These are phyloP conservation scores for Caranx ignobilis DNA, from an alignment of 2,113 vertebrate species.

Conservation along the genomic window DNA sequence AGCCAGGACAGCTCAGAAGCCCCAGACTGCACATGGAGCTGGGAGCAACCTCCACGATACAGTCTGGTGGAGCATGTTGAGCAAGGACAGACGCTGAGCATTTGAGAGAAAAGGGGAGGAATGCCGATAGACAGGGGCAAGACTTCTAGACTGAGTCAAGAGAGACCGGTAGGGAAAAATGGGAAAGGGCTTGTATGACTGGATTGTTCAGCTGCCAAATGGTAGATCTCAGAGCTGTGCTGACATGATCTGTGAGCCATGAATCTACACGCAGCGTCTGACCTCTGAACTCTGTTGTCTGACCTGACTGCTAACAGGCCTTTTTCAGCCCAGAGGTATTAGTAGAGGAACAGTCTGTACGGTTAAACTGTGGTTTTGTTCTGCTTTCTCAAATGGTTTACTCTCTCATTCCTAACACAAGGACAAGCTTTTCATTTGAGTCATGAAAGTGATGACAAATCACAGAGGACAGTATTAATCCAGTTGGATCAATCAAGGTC, in stretches of 20 bases:
- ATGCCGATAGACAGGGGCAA: not conserved
- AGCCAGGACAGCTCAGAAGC: slow-evolving; percentile 64
- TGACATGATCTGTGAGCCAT: slow-evolving; percentile 9
- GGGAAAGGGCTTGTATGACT: not conserved
- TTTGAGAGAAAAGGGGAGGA: not conserved
- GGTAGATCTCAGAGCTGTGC: not conserved
- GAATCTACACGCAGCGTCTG: not conserved
- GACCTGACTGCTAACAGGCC: not conserved
- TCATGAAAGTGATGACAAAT: not conserved
- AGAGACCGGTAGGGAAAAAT: slow-evolving; percentile 3
- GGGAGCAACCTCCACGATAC: slow-evolving; percentile 86
- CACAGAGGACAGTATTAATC: not conserved
- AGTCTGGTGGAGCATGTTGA: slow-evolving; percentile 44
- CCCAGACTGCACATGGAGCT: slow-evolving; percentile 68
- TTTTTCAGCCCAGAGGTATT: not conserved
- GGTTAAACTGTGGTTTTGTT: not conserved
- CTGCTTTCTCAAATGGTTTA: not conserved
- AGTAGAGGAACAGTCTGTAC: not conserved
- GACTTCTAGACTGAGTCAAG: not conserved
- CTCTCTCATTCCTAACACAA: not conserved
- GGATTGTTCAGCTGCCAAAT: not conserved
- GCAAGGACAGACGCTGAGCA: slow-evolving; percentile 12
- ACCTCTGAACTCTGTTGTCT: slow-evolving; percentile 13
- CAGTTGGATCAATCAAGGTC: not conserved
- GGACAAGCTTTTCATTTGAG: not conserved